phyloP scores from a whole-genome alignment of 2,888 invertebrate species.

The Drosophila infuscata region DNA sequence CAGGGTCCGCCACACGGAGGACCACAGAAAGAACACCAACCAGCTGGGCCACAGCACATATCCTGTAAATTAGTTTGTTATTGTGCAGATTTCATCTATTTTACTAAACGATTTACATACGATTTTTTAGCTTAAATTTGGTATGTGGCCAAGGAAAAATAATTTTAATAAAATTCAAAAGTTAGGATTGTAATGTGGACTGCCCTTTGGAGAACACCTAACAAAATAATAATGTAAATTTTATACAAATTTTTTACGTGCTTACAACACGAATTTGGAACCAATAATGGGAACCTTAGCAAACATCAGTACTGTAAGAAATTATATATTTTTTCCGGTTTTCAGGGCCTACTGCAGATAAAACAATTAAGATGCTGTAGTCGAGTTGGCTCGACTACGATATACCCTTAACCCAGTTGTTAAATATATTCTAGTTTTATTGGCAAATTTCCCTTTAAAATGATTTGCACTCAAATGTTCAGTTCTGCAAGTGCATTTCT shows the following conservation, averaged over 20 bases:
- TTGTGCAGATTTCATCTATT: background rate
- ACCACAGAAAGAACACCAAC: conserved; percentile 55
- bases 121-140: background rate
- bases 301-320: background rate
- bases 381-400: too few relatives aligned
- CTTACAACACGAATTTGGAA: conserved; percentile 40
- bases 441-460: too few relatives aligned
- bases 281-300: conserved; percentile 2
- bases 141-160: background rate
- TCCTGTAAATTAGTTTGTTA: conserved; percentile 9
- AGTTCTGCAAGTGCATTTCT: too few relatives aligned
- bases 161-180: background rate
- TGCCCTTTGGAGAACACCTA: conserved; percentile 17
- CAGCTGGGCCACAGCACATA: conserved; percentile 66
- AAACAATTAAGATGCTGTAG: background rate
- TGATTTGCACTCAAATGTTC: too few relatives aligned
- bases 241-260: conserved; percentile 31
- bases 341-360: conserved; percentile 29
- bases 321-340: background rate
- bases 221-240: conserved; percentile 54
- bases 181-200: background rate
- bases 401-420: too few relatives aligned
- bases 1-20: conserved; percentile 58
- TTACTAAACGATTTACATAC: background rate
- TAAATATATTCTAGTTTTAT: too few relatives aligned